Evolutionary conservation across 2,113 vertebrate species (phyloP).

Genomic region (Neodon shergylaensis): DNA sequence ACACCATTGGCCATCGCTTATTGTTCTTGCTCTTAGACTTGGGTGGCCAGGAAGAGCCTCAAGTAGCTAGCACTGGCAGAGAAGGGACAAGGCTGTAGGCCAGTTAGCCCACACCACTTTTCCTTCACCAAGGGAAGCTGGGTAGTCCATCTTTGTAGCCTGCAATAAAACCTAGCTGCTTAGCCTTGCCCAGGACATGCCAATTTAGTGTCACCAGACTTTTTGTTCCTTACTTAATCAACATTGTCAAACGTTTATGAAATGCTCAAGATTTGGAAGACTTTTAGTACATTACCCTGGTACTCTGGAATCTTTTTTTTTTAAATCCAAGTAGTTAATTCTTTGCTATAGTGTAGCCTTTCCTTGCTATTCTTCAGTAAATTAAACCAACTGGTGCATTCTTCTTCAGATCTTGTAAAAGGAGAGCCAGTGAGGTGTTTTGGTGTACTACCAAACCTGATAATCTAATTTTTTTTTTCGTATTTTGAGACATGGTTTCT

Average conservation of each 20-base stretch:
- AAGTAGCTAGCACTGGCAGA: background rate
- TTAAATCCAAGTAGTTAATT: background rate
- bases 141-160: background rate
- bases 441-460: background rate
- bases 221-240: background rate
- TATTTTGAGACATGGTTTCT: too few species aligned
- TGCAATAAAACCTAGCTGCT: background rate
- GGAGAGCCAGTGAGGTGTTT: background rate
- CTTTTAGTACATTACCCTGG: background rate
- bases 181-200: background rate
- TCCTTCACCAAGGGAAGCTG: background rate
- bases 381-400: background rate
- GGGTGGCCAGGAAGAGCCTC: background rate
- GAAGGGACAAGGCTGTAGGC: background rate
- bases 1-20: background rate
- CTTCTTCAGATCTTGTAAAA: conserved; percentile 25
- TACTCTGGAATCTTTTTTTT: background rate
- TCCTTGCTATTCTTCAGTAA: conserved; percentile 30
- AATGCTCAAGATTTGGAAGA: background rate
- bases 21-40: background rate
- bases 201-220: background rate
- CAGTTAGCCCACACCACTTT: too few species aligned
- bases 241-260: background rate
- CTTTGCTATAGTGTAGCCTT: background rate
- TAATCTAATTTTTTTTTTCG: too few species aligned